Conservation (phyloP, 2,888 invertebrate species). For the Rosalia funebris region DNA sequence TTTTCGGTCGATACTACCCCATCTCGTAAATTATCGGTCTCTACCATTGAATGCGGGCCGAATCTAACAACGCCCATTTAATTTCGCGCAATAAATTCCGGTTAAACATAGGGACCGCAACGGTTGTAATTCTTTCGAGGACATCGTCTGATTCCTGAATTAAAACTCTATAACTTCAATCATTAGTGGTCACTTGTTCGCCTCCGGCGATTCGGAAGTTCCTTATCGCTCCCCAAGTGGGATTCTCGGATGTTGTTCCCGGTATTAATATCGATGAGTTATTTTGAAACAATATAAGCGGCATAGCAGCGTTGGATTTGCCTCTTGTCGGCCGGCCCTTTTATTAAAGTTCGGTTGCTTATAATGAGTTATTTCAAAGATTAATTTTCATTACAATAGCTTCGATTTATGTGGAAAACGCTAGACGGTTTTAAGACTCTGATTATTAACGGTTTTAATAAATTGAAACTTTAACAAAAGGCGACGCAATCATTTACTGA, state of each 20-base stretch:
- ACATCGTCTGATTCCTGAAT: slow-evolving; percentile 34
- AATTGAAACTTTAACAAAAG: no score
- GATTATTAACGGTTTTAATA: no score
- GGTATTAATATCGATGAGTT: slow-evolving; percentile 18
- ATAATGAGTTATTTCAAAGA: slow-evolving; percentile 11
- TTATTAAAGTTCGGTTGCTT: slow-evolving; percentile 1
- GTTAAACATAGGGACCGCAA: slow-evolving; percentile 43
- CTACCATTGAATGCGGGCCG: slow-evolving; percentile 42
- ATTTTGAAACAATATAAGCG: slow-evolving; percentile 15
- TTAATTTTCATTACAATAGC: slow-evolving; percentile 6
- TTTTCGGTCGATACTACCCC: slow-evolving; percentile 40
- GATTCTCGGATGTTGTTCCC: neutral
- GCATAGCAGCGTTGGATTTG: neutral
- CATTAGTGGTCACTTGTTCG: slow-evolving; percentile 44
- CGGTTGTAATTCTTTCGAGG: slow-evolving; percentile 38
- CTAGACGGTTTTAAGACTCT: no score
- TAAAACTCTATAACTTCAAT: slow-evolving; percentile 39
- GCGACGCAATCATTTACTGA: no score
- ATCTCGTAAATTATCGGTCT: slow-evolving; percentile 44
- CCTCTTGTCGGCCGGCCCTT: neutral
- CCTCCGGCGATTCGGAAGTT: neutral
- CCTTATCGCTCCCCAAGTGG: neutral
- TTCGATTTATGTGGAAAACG: neutral
- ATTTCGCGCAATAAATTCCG: slow-evolving; percentile 47
- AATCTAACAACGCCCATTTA: slow-evolving; percentile 42